Percentiles rank a stretch among this genome's conserved stretches.
Evolutionary conservation across 2,113 vertebrate genomes (phyloP).

Genomic region (Trogon surrucura): DNA sequence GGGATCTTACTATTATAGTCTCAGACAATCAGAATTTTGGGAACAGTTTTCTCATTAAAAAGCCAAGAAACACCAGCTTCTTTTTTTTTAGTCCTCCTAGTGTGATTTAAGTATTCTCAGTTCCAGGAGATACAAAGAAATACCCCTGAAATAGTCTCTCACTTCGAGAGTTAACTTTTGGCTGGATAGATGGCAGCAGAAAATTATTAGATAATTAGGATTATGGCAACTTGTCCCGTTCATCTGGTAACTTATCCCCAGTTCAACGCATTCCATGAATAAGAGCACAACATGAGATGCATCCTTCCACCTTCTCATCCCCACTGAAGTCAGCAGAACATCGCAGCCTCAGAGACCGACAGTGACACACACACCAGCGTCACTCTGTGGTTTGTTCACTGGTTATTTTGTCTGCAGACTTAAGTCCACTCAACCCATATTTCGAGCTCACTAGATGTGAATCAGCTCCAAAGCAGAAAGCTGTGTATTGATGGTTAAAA

Average conservation of each 20-base stretch:
- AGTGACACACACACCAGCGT: fast-evolving
- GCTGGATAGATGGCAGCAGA: not conserved
- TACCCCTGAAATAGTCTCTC: not conserved
- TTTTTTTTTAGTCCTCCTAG: not conserved
- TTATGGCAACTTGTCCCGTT: not conserved
- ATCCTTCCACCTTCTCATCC: not conserved
- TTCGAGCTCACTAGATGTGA: not conserved
- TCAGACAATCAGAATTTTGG: not conserved
- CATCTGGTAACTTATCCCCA: not conserved
- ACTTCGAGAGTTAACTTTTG: not conserved
- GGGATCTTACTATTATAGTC: not conserved
- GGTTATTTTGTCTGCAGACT: not conserved
- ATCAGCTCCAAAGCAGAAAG: not conserved
- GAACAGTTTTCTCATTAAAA: not conserved
- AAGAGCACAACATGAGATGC: not conserved
- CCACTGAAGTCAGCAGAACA: not conserved
- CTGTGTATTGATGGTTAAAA: not conserved
- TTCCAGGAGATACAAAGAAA: not conserved
- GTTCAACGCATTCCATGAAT: not conserved
- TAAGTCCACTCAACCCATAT: not conserved
- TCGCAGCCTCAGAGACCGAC: not conserved
- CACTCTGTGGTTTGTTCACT: not conserved
- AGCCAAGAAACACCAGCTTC: not conserved
- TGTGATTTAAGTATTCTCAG: not conserved
- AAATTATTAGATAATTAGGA: not conserved